Evolutionary conservation across 2,797 vertebrate species (phyloP).

Genomic region (Cercopithecus hamlyni): DNA sequence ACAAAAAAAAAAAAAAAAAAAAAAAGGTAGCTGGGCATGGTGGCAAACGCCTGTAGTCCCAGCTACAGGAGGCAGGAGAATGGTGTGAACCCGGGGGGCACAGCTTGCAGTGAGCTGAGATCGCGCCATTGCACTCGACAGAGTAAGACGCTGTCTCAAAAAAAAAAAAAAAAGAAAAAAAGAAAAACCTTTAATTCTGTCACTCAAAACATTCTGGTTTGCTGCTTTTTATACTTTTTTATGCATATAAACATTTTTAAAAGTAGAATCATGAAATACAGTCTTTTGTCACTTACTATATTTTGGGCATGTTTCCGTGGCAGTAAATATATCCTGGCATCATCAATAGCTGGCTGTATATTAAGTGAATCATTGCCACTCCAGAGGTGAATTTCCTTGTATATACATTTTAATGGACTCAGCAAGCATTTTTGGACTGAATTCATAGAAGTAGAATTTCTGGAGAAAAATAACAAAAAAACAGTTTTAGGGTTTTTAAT

Average conservation of each 20-base stretch:
- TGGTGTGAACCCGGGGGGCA: too few species aligned
- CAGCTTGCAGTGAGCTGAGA: too few species aligned
- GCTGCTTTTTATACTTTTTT: background rate
- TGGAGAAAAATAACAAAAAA: background rate
- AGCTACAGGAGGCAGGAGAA: too few species aligned
- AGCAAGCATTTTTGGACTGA: background rate
- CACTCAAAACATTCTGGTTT: background rate
- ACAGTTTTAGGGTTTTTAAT: background rate
- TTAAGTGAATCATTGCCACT: background rate
- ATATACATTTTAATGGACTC: background rate
- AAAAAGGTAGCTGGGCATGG: too few species aligned
- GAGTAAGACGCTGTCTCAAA: too few species aligned
- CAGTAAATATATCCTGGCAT: background rate
- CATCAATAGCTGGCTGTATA: background rate
- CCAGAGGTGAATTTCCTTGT: background rate
- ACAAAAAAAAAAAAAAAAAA: too few species aligned
- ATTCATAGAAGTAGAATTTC: background rate
- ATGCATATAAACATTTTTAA: background rate
- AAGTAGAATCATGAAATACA: background rate
- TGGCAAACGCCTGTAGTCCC: too few species aligned
- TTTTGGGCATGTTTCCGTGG: background rate
- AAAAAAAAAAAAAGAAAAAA: background rate
- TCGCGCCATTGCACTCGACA: too few species aligned
- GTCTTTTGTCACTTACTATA: background rate
- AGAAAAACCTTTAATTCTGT: background rate